Evolutionary conservation across 2,888 invertebrate genomes (phyloP).

Genomic region (Dexiosoma caninum): DNA sequence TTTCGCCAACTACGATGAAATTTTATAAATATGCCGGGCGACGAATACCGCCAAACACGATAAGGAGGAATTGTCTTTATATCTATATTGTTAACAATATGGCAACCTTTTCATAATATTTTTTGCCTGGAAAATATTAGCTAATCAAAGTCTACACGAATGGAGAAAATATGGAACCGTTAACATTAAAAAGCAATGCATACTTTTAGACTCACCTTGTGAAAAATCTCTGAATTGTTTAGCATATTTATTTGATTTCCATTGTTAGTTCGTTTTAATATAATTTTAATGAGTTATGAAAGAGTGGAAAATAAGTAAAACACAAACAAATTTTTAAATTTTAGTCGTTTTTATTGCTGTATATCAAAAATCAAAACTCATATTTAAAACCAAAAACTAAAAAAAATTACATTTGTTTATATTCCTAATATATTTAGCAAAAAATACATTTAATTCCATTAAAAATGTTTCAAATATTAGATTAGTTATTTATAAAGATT

Average conservation of each 20-base stretch:
- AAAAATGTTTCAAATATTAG: slow-evolving; percentile 22
- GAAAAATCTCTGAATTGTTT: neutral
- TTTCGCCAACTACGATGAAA: too few relatives aligned
- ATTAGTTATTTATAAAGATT: slow-evolving; percentile 21
- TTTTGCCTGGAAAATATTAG: neutral
- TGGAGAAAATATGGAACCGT: neutral
- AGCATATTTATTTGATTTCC: neutral
- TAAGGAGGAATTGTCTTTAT: too few relatives aligned
- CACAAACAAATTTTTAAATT: slow-evolving; percentile 25
- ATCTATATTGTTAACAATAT: too few relatives aligned
- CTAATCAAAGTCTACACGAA: neutral
- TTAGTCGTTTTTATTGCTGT: slow-evolving; percentile 29
- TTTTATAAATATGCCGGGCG: too few relatives aligned
- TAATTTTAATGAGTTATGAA: too few relatives aligned
- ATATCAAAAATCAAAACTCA: slow-evolving; percentile 40
- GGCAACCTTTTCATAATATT: too few relatives aligned
- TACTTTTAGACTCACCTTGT: slow-evolving; percentile 24
- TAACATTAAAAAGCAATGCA: neutral
- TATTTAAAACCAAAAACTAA: slow-evolving; percentile 3
- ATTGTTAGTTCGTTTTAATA: slow-evolving; percentile 19
- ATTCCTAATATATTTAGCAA: slow-evolving; percentile 11
- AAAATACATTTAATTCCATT: slow-evolving; percentile 40
- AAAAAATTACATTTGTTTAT: slow-evolving; percentile 34
- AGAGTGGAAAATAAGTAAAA: too few relatives aligned
- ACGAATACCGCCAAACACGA: too few relatives aligned